These are phyloP conservation scores for Dendropsophus ebraccatus DNA, from an alignment of 2,113 vertebrate species.

Conservation along the genomic window DNA sequence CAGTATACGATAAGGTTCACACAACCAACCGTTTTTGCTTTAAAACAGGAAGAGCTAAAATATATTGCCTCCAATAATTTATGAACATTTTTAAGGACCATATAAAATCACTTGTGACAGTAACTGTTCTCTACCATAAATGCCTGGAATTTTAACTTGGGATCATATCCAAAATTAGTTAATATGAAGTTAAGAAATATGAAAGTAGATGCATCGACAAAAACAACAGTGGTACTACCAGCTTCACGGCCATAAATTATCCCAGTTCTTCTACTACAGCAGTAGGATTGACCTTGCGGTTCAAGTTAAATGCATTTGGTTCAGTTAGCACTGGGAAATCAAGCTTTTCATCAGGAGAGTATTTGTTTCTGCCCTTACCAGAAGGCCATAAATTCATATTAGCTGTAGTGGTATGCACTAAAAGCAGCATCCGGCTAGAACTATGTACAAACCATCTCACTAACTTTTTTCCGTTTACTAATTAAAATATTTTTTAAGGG, in stretches of 20 bases:
- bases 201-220: constrained; percentile 70
- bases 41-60: neutral
- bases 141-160: constrained; percentile 73
- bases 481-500: neutral
- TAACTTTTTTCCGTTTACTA: neutral
- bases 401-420: constrained; percentile 75
- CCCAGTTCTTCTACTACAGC: constrained; percentile 71
- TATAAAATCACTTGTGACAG: constrained; percentile 65
- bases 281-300: constrained; percentile 76
- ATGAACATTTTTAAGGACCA: constrained; percentile 58
- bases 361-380: constrained; percentile 60
- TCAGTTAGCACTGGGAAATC: constrained; percentile 67
- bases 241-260: constrained; percentile 88
- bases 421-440: constrained; percentile 70
- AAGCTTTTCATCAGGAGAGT: constrained; percentile 62
- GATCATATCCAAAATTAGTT: constrained; percentile 79
- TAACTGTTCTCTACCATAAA: constrained; percentile 72
- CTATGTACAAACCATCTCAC: constrained; percentile 71
- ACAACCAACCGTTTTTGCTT: neutral
- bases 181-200: constrained; percentile 77
- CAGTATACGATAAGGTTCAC: neutral
- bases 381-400: constrained; percentile 80
- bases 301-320: constrained; percentile 72
- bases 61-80: neutral
- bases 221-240: constrained; percentile 87